These are phyloP conservation scores for Hanleya hanleyi DNA, from an alignment of 2,888 invertebrate species.

Conservation along the genomic window DNA sequence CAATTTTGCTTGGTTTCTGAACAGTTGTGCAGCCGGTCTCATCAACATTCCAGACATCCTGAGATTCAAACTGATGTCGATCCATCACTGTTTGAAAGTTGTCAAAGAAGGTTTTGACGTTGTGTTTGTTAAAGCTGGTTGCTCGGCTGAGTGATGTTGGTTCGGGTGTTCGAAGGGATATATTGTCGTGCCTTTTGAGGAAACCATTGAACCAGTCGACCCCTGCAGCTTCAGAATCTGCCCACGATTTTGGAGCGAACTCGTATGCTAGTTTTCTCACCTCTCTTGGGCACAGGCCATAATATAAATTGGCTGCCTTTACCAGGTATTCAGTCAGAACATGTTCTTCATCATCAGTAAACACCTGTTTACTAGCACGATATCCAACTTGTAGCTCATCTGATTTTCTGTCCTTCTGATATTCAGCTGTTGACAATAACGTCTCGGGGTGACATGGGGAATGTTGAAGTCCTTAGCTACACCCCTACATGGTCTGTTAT, in stretches of 20 bases:
- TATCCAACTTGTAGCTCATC: not conserved
- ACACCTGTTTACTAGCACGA: constrained; percentile 13
- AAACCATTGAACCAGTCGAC: constrained; percentile 7
- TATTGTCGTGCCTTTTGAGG: constrained; percentile 17
- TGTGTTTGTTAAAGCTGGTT: constrained; percentile 33
- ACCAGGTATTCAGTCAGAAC: constrained; percentile 11
- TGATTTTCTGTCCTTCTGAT: too few relatives aligned
- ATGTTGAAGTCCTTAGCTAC: not conserved
- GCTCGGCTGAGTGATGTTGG: constrained; percentile 32
- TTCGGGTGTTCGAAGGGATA: constrained; percentile 30
- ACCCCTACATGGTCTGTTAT: not conserved
- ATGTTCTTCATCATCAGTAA: constrained; percentile 17
- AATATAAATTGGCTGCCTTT: constrained; percentile 14
- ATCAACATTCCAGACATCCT: constrained; percentile 35
- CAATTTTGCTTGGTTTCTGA: constrained; percentile 29
- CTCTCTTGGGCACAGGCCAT: constrained; percentile 21
- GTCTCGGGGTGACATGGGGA: not conserved
- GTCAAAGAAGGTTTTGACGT: constrained; percentile 29
- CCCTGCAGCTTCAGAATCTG: not conserved
- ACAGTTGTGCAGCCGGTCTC: constrained; percentile 42
- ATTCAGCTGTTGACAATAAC: not conserved
- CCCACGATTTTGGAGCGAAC: constrained; percentile 24
- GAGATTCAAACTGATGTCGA: constrained; percentile 17
- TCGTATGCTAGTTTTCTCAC: constrained; percentile 24
- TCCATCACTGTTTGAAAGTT: constrained; percentile 33